Percentiles rank a stretch among this genome's conserved stretches.
Evolutionary conservation across 2,888 invertebrate genomes (phyloP).

Genomic region (Macaria liturata): DNA sequence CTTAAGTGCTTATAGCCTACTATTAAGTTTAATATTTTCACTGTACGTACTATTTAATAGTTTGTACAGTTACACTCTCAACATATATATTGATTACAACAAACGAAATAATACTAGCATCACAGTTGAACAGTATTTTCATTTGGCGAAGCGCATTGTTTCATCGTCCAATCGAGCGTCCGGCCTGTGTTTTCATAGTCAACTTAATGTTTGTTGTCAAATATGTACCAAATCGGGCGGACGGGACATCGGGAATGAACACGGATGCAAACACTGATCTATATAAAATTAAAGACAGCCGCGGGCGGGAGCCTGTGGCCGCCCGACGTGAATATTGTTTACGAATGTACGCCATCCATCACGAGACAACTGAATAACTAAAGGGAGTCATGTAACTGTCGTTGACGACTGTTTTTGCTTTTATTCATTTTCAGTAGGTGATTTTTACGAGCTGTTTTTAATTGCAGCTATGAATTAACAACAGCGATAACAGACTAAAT

Average conservation of each 20-base stretch:
- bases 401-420: constrained; percentile 41
- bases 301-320: constrained; percentile 47
- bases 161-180: constrained; percentile 20
- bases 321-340: constrained; percentile 62
- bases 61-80: too few relatives aligned
- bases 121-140: constrained; percentile 12
- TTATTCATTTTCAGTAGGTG: not conserved
- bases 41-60: too few relatives aligned
- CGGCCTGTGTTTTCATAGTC: constrained; percentile 22
- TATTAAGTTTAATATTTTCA: too few relatives aligned
- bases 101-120: constrained; percentile 6
- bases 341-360: constrained; percentile 67
- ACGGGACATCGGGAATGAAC: constrained; percentile 43
- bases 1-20: too few relatives aligned
- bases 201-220: constrained; percentile 32
- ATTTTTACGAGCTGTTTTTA: too few relatives aligned
- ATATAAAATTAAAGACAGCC: constrained; percentile 69
- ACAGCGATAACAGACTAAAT: too few relatives aligned
- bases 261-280: constrained; percentile 52
- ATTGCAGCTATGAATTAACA: too few relatives aligned
- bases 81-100: not conserved
- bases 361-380: constrained; percentile 37
- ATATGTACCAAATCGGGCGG: constrained; percentile 30
- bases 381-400: constrained; percentile 11
- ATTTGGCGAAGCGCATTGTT: constrained; percentile 14